Evolutionary conservation across 2,888 invertebrate genomes (phyloP).

Genomic region (Oasisia sp.): DNA sequence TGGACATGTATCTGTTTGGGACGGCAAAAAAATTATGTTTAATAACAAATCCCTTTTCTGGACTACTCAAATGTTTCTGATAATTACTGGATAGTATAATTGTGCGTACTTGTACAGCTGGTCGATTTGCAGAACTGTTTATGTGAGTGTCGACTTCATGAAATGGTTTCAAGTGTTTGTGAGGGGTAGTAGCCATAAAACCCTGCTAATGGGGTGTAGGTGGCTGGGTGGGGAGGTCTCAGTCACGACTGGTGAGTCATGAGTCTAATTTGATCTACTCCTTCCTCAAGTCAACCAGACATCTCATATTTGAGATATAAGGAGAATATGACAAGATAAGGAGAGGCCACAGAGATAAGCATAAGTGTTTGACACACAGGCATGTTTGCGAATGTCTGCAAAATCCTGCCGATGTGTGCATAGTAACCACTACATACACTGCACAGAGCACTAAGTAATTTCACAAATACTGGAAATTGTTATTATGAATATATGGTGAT

Average conservation of each 20-base stretch:
- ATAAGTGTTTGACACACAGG: not conserved
- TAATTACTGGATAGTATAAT: not conserved
- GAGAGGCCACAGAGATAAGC: not conserved
- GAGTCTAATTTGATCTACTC: not conserved
- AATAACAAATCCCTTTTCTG: not conserved
- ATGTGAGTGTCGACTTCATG: not conserved
- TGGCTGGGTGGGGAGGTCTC: not conserved
- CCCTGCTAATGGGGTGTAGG: not conserved
- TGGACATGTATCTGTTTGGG: not conserved
- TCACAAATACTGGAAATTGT: not conserved
- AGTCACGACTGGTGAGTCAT: not conserved
- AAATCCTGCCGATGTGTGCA: not conserved
- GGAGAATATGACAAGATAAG: constrained; percentile 3
- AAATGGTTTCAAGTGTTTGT: not conserved
- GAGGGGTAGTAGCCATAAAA: not conserved
- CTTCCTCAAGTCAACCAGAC: not conserved
- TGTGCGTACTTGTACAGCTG: not conserved
- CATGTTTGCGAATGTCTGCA: not conserved
- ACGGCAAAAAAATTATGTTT: not conserved
- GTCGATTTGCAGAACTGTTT: not conserved
- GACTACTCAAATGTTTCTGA: not conserved
- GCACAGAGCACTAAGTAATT: not conserved
- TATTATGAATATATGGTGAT: not conserved
- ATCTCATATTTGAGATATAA: not conserved
- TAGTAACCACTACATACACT: not conserved